Percentiles rank a stretch among this genome's conserved stretches.
Evolutionary conservation across 2,113 vertebrate genomes (phyloP).

Genomic region (Gallinago undulata): DNA sequence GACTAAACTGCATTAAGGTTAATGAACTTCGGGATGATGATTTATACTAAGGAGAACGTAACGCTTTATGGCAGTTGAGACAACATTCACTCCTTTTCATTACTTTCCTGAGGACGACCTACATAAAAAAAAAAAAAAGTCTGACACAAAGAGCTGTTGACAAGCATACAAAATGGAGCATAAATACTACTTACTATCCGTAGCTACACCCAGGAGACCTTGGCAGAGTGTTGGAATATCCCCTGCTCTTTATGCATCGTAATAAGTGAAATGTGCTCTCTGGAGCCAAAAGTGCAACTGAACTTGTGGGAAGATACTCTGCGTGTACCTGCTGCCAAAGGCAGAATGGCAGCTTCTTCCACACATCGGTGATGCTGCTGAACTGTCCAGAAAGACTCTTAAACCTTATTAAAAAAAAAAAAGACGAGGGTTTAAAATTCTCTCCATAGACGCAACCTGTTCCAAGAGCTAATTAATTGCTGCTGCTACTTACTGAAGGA

Average conservation of each 20-base stretch:
- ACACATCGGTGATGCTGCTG: not conserved
- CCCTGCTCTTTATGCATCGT: not conserved
- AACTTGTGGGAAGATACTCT: not conserved
- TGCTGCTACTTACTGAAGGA: not conserved
- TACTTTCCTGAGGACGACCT: constrained; percentile 25
- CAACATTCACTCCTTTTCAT: constrained; percentile 14
- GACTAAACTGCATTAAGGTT: constrained; percentile 19
- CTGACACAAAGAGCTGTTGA: constrained; percentile 39
- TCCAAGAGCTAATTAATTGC: constrained; percentile 31
- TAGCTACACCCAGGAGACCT: constrained; percentile 14
- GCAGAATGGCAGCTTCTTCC: not conserved
- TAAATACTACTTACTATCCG: not conserved
- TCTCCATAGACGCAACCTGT: not conserved
- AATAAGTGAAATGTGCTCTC: not conserved
- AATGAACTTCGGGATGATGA: constrained; percentile 49
- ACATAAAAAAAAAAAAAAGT: not conserved
- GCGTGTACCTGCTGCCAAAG: not conserved
- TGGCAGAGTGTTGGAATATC: not conserved
- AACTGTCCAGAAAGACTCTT: not conserved
- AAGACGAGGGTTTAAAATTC: not conserved
- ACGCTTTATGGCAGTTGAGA: constrained; percentile 27
- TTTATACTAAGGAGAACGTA: constrained; percentile 6
- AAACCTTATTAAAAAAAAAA: not conserved
- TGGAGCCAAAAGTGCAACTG: not conserved
- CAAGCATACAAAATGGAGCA: constrained; percentile 42